These are phyloP conservation scores for Tenrec ecaudatus DNA, from an alignment of 2,113 vertebrate genomes.

Conservation along the genomic window DNA sequence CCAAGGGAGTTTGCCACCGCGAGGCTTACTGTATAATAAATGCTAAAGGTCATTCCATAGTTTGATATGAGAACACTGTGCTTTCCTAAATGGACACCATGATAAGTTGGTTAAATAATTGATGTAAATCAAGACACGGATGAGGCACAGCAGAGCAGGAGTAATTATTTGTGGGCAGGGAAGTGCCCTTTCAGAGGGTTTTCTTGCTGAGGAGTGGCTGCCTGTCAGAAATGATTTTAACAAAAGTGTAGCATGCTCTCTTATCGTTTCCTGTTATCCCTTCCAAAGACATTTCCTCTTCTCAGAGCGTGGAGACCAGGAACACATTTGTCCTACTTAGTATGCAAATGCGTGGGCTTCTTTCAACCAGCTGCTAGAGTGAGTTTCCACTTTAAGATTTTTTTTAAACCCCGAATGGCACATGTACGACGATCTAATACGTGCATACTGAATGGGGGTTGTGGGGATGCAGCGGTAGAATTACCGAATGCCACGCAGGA, in stretches of 20 bases:
- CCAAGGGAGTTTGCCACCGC: too few species aligned
- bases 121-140: neutral
- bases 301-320: neutral
- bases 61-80: too few species aligned
- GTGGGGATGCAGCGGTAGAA: neutral
- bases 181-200: neutral
- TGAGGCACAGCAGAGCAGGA: fast-evolving
- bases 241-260: neutral
- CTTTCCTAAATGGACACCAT: neutral
- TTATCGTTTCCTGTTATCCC: neutral
- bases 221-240: neutral
- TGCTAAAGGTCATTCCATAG: too few species aligned
- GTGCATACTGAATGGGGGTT: neutral
- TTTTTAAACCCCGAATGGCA: neutral
- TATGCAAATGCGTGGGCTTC: neutral
- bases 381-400: neutral
- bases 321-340: too few species aligned
- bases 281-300: neutral
- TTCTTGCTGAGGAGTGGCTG: neutral
- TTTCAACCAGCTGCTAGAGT: neutral
- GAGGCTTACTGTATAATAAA: too few species aligned
- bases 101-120: neutral
- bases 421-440: neutral
- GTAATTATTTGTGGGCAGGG: fast-evolving
- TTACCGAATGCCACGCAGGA: neutral